Base-by-base conservation (phyloP, 2,888 invertebrate genomes). In the Anodontia alba region DNA sequence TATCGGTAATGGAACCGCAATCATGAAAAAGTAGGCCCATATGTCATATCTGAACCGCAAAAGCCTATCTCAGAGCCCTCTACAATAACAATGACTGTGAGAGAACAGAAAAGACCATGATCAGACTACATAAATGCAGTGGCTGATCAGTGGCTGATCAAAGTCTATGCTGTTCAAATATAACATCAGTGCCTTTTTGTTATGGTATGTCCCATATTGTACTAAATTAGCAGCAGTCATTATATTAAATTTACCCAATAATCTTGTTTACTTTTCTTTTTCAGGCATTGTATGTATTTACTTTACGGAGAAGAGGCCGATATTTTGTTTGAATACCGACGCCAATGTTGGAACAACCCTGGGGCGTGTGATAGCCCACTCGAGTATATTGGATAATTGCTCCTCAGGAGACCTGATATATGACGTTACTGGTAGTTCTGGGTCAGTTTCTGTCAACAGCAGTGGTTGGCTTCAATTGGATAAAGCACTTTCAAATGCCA, bases 351-450 rank as follows among this genome's bases (percentile, higher is more conserved):
- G 81, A n/a, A 62, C 81, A 54, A 43, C 67, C n/a, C 70, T 83
- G 36, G 86, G 86, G 7, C 83, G 73, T 26, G 73, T 86, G 73
- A 81, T 76, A 72, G 86, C 81, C 46, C 81, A 80, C 43, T 77
- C 68, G 29, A 77, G 77, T 49, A 33, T 29, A 31, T 46, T 33
- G n/a, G 81, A 80, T 33, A 42, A 69, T 3, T 84, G 84, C 46
- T 36, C 43, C 8, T 23, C n/a, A 12, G 73, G 68, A 26, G 57
- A 70, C 31, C 26, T 79, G 15, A 38, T 17, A 12, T 82, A 78
- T 76, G 73, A 69, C 57, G 36, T 81, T 23, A 12, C 33, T 36
- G 80, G 51, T 23, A 38, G 36, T n/a, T 73, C 62, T 70, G 51
- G 54, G 17, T 49, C 23, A 29, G 33, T 77, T 38, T 36, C 62